Evolutionary conservation across 1,140 invertebrate genomes (phyloP).

Genomic region (Archegozetes longisetosus): DNA sequence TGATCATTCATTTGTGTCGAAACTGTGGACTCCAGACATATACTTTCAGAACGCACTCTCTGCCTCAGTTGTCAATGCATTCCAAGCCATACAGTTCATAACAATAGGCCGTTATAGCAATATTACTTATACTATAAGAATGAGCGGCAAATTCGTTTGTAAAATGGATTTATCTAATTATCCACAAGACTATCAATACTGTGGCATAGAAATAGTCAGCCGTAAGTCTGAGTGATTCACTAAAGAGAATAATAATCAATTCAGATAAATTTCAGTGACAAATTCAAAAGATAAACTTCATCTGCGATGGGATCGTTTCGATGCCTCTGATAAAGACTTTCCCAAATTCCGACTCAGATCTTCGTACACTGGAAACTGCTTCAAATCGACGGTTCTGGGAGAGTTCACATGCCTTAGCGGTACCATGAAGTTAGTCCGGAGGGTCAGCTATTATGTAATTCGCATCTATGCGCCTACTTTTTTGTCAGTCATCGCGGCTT

Average conservation of each 20-base stretch:
- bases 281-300: neutral
- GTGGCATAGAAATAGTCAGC: neutral
- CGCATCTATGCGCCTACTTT: conserved; percentile 20
- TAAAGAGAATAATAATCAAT: neutral
- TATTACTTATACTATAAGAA: neutral
- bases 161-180: conserved; percentile 3
- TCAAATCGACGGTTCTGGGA: neutral
- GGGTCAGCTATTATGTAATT: conserved; percentile 20
- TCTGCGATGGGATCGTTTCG: conserved; percentile 1
- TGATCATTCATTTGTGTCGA: neutral
- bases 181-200: conserved; percentile 10
- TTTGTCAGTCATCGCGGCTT: conserved; percentile 19
- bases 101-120: neutral
- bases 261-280: neutral
- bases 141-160: neutral
- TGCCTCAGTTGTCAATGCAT: neutral
- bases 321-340: neutral
- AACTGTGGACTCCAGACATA: conserved; percentile 6
- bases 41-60: conserved; percentile 2
- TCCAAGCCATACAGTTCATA: neutral
- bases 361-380: neutral
- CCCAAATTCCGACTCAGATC: conserved; percentile 4
- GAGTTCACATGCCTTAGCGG: conserved; percentile 18
- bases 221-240: neutral
- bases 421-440: conserved; percentile 13